A percentile compares a stretch with the other conserved stretches of the same genome.
Conservation (phyloP, 2,113 vertebrate genomes). For the Erinaceus europaeus region DNA sequence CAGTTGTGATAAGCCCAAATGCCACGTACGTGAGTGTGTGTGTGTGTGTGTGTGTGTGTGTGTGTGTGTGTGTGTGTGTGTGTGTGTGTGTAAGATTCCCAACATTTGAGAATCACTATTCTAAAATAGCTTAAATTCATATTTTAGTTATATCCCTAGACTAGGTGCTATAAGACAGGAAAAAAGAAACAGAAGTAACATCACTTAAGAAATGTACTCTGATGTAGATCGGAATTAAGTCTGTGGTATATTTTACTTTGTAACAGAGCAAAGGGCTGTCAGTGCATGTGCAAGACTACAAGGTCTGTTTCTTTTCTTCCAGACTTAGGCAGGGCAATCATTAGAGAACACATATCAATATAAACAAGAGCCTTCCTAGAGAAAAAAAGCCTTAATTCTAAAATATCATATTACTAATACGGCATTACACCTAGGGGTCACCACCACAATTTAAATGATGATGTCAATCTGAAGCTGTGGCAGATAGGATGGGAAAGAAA, state of each 20-base stretch:
- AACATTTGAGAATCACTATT: background rate
- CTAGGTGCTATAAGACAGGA: background rate
- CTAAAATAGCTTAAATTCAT: background rate
- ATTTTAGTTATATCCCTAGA: too few species aligned
- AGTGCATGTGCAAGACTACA: fast-evolving
- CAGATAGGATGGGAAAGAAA: background rate
- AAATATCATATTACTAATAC: background rate
- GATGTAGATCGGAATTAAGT: background rate
- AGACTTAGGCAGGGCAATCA: fast-evolving
- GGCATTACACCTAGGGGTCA: background rate
- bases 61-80: too few species aligned
- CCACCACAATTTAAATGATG: background rate
- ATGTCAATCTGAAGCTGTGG: background rate
- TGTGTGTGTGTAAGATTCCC: too few species aligned
- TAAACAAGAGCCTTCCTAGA: background rate
- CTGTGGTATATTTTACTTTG: background rate
- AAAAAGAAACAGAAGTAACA: background rate
- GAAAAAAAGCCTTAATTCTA: background rate
- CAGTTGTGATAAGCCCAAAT: too few species aligned
- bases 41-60: too few species aligned
- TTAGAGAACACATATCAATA: too few species aligned
- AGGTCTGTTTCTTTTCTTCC: background rate
- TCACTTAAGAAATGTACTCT: background rate
- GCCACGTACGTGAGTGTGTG: too few species aligned
- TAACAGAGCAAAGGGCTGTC: fast-evolving